A percentile compares a stretch with the other conserved stretches of the same genome.
Evolutionary conservation across 2,888 invertebrate genomes (phyloP).

Genomic region (Macaria liturata): DNA sequence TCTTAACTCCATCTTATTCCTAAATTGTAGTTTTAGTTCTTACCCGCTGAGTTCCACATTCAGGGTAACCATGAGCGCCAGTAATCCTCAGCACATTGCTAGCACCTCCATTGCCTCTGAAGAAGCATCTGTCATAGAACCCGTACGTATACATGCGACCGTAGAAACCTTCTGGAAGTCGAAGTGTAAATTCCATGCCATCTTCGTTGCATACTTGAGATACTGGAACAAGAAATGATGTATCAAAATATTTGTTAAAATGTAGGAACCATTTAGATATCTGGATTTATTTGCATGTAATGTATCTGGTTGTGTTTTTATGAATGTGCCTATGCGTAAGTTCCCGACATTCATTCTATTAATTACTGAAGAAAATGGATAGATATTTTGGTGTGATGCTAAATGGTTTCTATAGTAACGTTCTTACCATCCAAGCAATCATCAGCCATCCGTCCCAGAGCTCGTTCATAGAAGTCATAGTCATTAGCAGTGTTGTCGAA

Average conservation of each 20-base stretch:
- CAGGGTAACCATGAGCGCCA: constrained; percentile 96
- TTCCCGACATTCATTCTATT: too few species aligned
- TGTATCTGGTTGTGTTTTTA: too few species aligned
- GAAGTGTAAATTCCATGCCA: constrained; percentile 96
- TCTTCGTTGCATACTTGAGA: constrained; percentile 96
- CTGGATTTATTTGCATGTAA: too few species aligned
- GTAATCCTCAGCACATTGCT: constrained; percentile 92
- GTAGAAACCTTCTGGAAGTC: constrained; percentile 94
- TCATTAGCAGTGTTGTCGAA: constrained; percentile 93
- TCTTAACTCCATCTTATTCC: too few species aligned
- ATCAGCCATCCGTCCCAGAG: constrained; percentile 87
- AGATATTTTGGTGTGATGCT: too few species aligned
- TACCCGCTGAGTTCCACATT: constrained; percentile 95
- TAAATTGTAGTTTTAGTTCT: constrained; percentile 24
- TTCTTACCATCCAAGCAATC: constrained; percentile 94
- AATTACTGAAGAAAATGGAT: too few species aligned
- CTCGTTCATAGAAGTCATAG: constrained; percentile 91
- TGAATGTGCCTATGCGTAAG: too few species aligned
- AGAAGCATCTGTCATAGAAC: constrained; percentile 95
- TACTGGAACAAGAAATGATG: constrained; percentile 82
- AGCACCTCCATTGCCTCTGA: constrained; percentile 94
- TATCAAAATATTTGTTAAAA: too few species aligned
- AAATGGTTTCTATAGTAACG: too few species aligned
- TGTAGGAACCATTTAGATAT: too few species aligned
- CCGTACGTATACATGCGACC: constrained; percentile 96